phyloP scores from a whole-genome alignment of 2,797 vertebrate species.

The Remorina albescens region DNA sequence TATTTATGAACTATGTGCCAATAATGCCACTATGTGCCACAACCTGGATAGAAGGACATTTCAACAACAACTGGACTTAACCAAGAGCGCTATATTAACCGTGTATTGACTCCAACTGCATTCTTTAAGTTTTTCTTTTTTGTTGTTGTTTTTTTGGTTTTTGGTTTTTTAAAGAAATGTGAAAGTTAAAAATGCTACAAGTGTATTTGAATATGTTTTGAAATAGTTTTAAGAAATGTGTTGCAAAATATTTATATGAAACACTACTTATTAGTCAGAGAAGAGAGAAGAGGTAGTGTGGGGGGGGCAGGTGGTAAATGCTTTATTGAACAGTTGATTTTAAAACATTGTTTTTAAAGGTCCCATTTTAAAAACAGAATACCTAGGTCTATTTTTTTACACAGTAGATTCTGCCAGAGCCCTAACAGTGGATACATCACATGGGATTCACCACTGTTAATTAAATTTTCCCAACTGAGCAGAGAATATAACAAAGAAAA shows the following conservation, averaged over 20 bases:
- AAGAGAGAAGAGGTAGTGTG: constrained; percentile 11
- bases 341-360: constrained; percentile 74
- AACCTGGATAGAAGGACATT: constrained; percentile 86
- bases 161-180: constrained; percentile 80
- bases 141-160: constrained; percentile 67
- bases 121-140: constrained; percentile 61
- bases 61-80: constrained; percentile 77
- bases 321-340: constrained; percentile 78
- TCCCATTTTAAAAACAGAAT: constrained; percentile 83
- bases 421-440: constrained; percentile 57
- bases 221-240: constrained; percentile 84
- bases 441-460: constrained; percentile 70
- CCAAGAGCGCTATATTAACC: constrained; percentile 82
- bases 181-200: constrained; percentile 69
- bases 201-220: constrained; percentile 83
- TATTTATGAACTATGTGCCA: constrained; percentile 98
- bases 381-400: constrained; percentile 87
- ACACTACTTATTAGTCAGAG: constrained; percentile 70
- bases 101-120: constrained; percentile 78
- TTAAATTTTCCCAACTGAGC: constrained; percentile 48
- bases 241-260: constrained; percentile 84
- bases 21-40: constrained; percentile 99
- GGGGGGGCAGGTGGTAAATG: constrained; percentile 66
- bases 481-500: constrained; percentile 58
- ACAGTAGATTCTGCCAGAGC: constrained; percentile 69